Percentiles rank a stretch among this genome's conserved stretches.
Evolutionary conservation across 1,140 invertebrate species (phyloP).

Genomic region (Zaprionus ornatus): DNA sequence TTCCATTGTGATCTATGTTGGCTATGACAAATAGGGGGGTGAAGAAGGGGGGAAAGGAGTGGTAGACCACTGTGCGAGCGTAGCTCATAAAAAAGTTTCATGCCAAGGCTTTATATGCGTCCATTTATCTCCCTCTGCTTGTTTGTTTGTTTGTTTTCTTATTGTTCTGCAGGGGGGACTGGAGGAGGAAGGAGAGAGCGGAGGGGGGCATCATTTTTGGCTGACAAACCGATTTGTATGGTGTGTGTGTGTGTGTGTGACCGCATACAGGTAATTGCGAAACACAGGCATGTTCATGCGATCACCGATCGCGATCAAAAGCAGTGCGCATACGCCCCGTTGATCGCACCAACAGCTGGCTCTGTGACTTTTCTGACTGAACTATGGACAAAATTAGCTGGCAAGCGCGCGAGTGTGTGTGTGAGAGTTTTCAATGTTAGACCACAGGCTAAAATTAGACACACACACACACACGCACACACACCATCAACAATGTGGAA

Average conservation of each 20-base stretch:
- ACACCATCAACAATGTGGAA: conserved; percentile 45
- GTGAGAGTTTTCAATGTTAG: conserved; percentile 67
- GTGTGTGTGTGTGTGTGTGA: neutral
- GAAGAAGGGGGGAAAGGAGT: neutral
- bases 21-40: neutral
- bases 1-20: conserved; percentile 1
- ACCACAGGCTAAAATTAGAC: conserved; percentile 66
- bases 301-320: conserved; percentile 9
- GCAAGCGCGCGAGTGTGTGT: conserved; percentile 16
- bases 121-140: neutral
- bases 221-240: neutral
- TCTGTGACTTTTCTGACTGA: conserved; percentile 17
- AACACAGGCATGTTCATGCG: neutral
- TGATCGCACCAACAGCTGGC: conserved; percentile 23
- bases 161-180: neutral
- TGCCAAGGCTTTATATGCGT: neutral
- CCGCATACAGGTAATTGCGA: conserved; percentile 1
- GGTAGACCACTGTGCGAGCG: neutral
- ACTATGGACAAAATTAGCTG: conserved; percentile 65
- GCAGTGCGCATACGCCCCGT: conserved; percentile 58
- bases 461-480: conserved; percentile 15
- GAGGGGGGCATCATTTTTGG: neutral
- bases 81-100: conserved; percentile 3
- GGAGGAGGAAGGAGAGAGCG: neutral
- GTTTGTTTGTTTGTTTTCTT: neutral